Percentiles rank a stretch among this genome's conserved stretches.
phyloP scores from a whole-genome alignment of 2,797 vertebrate genomes.

The Hyperoplus immaculatus region DNA sequence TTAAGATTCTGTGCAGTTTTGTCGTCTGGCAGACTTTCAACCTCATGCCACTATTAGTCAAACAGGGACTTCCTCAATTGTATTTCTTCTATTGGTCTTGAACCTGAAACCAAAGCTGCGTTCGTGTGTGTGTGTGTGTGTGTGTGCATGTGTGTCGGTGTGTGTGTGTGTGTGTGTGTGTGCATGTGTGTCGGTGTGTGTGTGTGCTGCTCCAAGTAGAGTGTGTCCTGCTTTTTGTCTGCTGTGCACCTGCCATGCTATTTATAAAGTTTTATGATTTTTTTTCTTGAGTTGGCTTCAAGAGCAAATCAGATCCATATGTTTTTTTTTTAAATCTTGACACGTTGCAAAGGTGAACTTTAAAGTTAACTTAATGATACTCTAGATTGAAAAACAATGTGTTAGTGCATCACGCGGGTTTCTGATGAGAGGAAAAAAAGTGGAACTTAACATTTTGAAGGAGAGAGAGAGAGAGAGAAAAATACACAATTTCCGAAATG shows the following conservation, averaged over 20 bases:
- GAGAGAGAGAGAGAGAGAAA: slow-evolving; percentile 48
- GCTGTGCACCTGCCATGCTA: slow-evolving; percentile 26
- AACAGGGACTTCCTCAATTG: slow-evolving; percentile 20
- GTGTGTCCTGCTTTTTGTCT: background rate
- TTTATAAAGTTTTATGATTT: background rate
- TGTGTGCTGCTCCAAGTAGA: too few species aligned
- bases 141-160: too few species aligned
- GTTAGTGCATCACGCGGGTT: slow-evolving; percentile 37
- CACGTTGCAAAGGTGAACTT: slow-evolving; percentile 2
- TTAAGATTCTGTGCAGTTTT: slow-evolving; percentile 3
- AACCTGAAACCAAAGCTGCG: background rate
- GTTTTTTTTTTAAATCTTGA: background rate
- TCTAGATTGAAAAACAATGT: slow-evolving; percentile 47
- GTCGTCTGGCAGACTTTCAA: slow-evolving; percentile 1
- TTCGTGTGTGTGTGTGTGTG: background rate
- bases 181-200: too few species aligned
- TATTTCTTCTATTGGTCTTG: background rate
- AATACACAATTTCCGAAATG: slow-evolving; percentile 81
- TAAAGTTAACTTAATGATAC: slow-evolving; percentile 29
- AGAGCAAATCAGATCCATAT: slow-evolving; percentile 2
- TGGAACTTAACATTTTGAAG: slow-evolving; percentile 63
- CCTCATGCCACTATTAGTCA: slow-evolving; percentile 1
- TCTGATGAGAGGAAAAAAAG: slow-evolving; percentile 46
- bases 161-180: too few species aligned
- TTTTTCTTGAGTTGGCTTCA: background rate